Evolutionary conservation across 2,113 vertebrate species (phyloP).

Genomic region (Pomatostomus ruficeps): DNA sequence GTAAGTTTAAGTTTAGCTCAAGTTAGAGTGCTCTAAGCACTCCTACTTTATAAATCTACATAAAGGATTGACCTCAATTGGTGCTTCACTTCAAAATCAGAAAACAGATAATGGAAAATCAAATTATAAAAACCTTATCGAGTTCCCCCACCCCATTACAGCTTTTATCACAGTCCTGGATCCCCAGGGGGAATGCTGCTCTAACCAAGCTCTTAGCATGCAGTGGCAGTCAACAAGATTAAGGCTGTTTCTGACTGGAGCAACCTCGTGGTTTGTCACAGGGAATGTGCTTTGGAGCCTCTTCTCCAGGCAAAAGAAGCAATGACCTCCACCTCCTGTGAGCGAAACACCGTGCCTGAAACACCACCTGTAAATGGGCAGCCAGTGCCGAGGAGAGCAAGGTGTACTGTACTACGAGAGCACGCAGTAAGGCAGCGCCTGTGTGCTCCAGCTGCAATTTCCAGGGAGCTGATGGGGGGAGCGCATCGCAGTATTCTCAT

Average conservation of each 20-base stretch:
- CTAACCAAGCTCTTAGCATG: not conserved
- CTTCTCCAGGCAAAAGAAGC: not conserved
- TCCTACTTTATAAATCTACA: not conserved
- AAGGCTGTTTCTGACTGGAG: not conserved
- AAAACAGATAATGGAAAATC: conserved; percentile 10
- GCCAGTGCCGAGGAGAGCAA: not conserved
- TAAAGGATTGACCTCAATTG: conserved; percentile 4
- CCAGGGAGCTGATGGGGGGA: accelerated
- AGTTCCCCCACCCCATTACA: not conserved
- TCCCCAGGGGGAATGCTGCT: conserved; percentile 2
- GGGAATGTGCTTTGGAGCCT: not conserved
- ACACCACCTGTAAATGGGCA: not conserved
- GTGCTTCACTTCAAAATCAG: not conserved
- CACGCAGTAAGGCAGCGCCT: accelerated
- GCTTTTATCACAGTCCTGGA: not conserved
- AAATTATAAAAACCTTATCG: not conserved
- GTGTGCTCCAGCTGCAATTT: not conserved
- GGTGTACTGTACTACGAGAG: accelerated
- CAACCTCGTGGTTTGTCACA: not conserved
- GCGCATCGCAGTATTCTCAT: not conserved
- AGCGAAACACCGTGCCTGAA: not conserved
- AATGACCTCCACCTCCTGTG: not conserved
- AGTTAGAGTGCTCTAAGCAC: not conserved
- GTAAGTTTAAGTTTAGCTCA: not conserved
- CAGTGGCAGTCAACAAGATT: not conserved